phyloP scores from a whole-genome alignment of 2,888 invertebrate species.

The Lasioglossum malachurum region DNA sequence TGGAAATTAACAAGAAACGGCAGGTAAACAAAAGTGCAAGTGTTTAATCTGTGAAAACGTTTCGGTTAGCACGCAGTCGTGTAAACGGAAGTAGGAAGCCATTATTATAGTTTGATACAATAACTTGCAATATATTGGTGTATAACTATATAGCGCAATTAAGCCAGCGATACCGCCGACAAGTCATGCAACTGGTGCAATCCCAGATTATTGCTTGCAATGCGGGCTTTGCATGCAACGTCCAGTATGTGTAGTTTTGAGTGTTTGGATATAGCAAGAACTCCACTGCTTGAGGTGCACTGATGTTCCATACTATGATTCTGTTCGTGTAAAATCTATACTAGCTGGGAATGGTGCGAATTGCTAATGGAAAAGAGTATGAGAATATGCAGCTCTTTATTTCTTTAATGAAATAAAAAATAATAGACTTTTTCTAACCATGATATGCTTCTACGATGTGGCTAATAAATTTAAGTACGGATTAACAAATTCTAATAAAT shows the following conservation, averaged over 20 bases:
- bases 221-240: slow-evolving; percentile 57
- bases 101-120: slow-evolving; percentile 50
- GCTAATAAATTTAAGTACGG: neutral
- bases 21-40: neutral
- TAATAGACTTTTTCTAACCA: neutral
- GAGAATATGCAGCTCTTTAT: neutral
- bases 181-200: slow-evolving; percentile 64
- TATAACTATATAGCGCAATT: slow-evolving; percentile 40
- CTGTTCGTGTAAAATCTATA: slow-evolving; percentile 38
- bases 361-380: slow-evolving; percentile 10
- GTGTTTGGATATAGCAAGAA: slow-evolving; percentile 54
- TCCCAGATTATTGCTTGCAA: slow-evolving; percentile 70
- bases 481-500: neutral
- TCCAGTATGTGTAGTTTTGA: slow-evolving; percentile 59
- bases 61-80: neutral
- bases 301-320: slow-evolving; percentile 33
- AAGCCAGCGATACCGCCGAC: slow-evolving; percentile 49
- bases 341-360: neutral
- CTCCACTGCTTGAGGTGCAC: slow-evolving; percentile 24
- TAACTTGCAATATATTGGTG: slow-evolving; percentile 36
- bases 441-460: neutral
- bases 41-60: neutral
- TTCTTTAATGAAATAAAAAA: neutral
- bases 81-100: slow-evolving; percentile 38
- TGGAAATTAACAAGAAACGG: neutral